Base-by-base conservation (phyloP, 35 echinoderm and acorn worm genomes). In the Heliocidaris erythrogramma region DNA sequence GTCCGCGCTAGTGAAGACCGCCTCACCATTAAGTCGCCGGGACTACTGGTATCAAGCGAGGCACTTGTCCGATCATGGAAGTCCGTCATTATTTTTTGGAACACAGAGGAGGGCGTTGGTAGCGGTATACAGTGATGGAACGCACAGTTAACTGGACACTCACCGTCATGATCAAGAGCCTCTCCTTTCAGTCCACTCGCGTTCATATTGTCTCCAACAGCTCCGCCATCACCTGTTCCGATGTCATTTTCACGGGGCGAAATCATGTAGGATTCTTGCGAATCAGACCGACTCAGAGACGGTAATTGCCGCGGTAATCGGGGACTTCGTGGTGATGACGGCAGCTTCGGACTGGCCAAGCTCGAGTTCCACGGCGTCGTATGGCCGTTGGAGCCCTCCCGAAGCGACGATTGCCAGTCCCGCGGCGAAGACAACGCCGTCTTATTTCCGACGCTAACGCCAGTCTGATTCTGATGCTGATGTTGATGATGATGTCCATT, bases 11-110 rank as follows among this genome's bases (percentile, higher is more conserved):
- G 13, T 4, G 91, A 92, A 31, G 91, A 92, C 48, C 91, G 91
- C 91, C 91, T 92, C 16, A 92, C 91, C 91, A 92, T 92, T 30
- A 92, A 42, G 21, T 92, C 91, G n/a, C 91, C 91, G 12, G 91
- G 91, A n/a, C 91, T 59, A 2, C 48, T 32, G 48, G 11, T 32
- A 31, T 59, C 49, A 17, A 52, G 17, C 12, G 91, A n/a, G 9
- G 91, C 10, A 14, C 48, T 92, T 29, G 48, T 14, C 18, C 91
- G 47, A 17, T 49, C 47, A 27, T 92, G 47, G 13, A 92, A 48
- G 30, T 92, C 91, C 0, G 47, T 52, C 49, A 92, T 48, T 30
- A 59, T 48, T 92, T 92, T 16, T n/a, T 59, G 47, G 49, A 92
- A 92, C 2, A 59, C 13, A 48, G 30, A n/a, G 16, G 91, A 92